These are phyloP conservation scores for Drosophila peninsularis DNA, from an alignment of 2,888 invertebrate species.

Conservation along the genomic window DNA sequence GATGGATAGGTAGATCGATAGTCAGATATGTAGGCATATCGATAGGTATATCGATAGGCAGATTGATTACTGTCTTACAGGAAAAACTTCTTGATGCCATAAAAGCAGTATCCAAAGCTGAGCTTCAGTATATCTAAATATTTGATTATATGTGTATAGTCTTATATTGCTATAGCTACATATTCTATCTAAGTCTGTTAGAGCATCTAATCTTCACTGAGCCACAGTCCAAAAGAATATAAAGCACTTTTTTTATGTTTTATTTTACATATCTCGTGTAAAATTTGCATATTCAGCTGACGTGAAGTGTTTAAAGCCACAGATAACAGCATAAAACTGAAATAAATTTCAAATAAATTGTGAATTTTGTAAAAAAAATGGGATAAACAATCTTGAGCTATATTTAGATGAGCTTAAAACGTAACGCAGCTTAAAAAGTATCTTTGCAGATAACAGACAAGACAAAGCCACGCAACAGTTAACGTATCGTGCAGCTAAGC, in stretches of 20 bases:
- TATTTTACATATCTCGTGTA: conserved; percentile 38
- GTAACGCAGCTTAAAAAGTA: conserved; percentile 25
- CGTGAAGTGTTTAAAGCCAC: conserved; percentile 19
- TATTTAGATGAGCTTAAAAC: conserved; percentile 23
- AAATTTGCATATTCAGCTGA: conserved; percentile 49
- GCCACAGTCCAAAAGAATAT: neutral
- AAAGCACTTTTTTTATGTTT: conserved; percentile 4
- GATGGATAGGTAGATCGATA: too few relatives aligned
- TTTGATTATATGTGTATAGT: neutral
- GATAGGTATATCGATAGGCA: too few relatives aligned
- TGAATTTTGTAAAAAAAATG: conserved; percentile 11
- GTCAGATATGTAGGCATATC: too few relatives aligned
- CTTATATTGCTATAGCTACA: neutral
- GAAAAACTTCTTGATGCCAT: too few relatives aligned
- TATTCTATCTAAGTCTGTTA: neutral
- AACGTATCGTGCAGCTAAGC: conserved; percentile 39
- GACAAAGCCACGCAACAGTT: conserved; percentile 18
- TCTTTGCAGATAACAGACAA: conserved; percentile 19
- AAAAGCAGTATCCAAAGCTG: too few relatives aligned
- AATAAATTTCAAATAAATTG: conserved; percentile 10
- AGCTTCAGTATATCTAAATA: neutral
- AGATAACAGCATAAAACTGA: conserved; percentile 7
- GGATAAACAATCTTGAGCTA: conserved; percentile 9
- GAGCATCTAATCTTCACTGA: neutral
- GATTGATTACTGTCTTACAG: too few relatives aligned